Evolutionary conservation across 2,888 invertebrate species (phyloP), one percentile per base, ranked within the genome.

Genomic region (Euzetes globulus): DNA sequence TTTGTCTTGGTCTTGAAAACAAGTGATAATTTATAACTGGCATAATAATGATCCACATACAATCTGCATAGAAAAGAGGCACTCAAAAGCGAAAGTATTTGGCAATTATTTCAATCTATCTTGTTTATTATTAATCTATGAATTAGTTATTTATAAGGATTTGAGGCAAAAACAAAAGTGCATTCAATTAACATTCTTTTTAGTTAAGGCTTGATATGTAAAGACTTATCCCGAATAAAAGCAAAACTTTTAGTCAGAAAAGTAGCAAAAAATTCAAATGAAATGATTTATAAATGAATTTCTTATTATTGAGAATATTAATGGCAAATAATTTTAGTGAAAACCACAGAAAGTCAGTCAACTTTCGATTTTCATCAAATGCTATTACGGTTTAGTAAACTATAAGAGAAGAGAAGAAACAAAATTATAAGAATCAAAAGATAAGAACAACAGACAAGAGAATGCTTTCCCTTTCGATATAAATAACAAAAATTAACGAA

Each of bases 341-440:
- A 65, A n/a, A 7, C 37, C 15, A 19, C 58, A 9, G 13, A 58
- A 65, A 37, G 63, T 65, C 63, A 65, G 63, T 65, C 63, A 65
- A 65, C 63, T 65, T 65, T 65, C 37, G 11, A 58, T 58, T 63
- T 65, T 65, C 37, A 37, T 19, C n/a, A 37, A n/a, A 65, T 1
- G 2, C 19, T n/a, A 33, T 52, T 55, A 25, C 22, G 5, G 13
- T 55, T 50, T 50, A 19, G 50, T n/a, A 50, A 50, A 19, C 2
- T 19, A 50, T 41, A 41, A 41, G 41, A 41, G 13, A 9, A 41
- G 5, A 13, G 13, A 11, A 11, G 13, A 41, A 5, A 41, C 1
- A 41, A 9, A 11, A 41, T 41, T 9, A 9, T 13, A 1, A 11
- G 41, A 41, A 41, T 13, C 6, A 41, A 1, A 41, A 4, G 11